Percentiles rank a stretch among this genome's conserved stretches.
phyloP scores from a whole-genome alignment of 2,888 invertebrate genomes.

The Anthoptus insignis region DNA sequence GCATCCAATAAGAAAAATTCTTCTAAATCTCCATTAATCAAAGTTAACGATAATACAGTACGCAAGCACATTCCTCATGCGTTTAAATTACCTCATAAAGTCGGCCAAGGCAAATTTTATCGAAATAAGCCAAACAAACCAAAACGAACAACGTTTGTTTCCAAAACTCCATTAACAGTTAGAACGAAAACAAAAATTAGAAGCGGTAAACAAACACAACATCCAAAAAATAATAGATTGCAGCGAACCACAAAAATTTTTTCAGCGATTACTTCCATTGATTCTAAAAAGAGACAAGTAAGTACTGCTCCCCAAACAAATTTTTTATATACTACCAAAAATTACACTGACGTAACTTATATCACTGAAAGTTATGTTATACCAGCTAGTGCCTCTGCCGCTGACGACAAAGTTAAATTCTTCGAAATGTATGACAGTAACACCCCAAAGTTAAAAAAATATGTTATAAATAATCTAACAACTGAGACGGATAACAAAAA shows the following conservation, averaged over 20 bases:
- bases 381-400: conserved; percentile 26
- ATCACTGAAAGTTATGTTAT: neutral
- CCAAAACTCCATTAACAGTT: neutral
- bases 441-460: conserved; percentile 51
- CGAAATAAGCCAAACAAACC: neutral
- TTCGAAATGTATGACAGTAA: conserved; percentile 74
- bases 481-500: conserved; percentile 18
- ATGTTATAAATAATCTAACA: conserved; percentile 2
- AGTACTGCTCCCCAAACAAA: neutral
- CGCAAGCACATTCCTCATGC: neutral
- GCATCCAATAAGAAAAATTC: neutral
- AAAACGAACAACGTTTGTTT: neutral
- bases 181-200: conserved; percentile 1
- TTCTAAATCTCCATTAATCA: conserved; percentile 1
- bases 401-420: conserved; percentile 72
- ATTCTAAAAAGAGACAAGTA: neutral
- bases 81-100: conserved; percentile 5
- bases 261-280: neutral
- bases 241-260: neutral
- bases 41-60: conserved; percentile 7
- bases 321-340: too few relatives aligned
- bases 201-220: neutral
- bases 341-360: too few relatives aligned
- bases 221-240: neutral
- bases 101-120: neutral